Conservation (phyloP, 2,797 vertebrate genomes). For the Silurus lanzhouensis region DNA sequence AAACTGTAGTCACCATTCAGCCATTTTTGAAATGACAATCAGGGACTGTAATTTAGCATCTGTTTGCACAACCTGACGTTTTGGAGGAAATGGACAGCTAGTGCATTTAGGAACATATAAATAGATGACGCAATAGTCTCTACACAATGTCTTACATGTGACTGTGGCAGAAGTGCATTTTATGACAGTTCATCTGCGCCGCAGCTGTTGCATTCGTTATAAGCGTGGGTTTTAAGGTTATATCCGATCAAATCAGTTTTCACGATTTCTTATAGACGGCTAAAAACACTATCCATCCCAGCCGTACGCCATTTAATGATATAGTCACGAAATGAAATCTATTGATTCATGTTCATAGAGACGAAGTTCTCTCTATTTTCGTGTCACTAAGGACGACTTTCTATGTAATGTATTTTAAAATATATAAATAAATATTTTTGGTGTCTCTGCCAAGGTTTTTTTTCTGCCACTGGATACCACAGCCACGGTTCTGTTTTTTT, state of each 20-base stretch:
- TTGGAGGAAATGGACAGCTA: neutral
- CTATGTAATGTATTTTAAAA: too few species aligned
- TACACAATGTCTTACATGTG: neutral
- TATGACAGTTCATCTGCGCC: neutral
- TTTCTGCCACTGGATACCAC: too few species aligned
- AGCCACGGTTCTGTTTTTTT: too few species aligned
- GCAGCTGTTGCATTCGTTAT: neutral
- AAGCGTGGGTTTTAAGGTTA: neutral
- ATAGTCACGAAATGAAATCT: too few species aligned
- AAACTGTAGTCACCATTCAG: slow-evolving; percentile 7
- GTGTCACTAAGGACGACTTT: too few species aligned
- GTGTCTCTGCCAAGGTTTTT: too few species aligned
- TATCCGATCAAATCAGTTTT: neutral
- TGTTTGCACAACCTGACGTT: neutral
- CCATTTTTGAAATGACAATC: slow-evolving; percentile 38
- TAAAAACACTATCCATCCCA: neutral
- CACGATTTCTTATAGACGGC: neutral
- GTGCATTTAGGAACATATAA: neutral
- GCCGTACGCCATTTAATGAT: too few species aligned
- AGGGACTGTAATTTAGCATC: slow-evolving; percentile 25
- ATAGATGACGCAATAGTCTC: neutral
- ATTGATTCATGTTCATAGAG: too few species aligned
- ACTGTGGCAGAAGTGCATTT: neutral
- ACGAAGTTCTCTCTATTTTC: too few species aligned
- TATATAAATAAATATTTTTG: too few species aligned